These are phyloP conservation scores for Lepidochitona cinerea DNA, from an alignment of 2,888 invertebrate genomes.

Conservation along the genomic window DNA sequence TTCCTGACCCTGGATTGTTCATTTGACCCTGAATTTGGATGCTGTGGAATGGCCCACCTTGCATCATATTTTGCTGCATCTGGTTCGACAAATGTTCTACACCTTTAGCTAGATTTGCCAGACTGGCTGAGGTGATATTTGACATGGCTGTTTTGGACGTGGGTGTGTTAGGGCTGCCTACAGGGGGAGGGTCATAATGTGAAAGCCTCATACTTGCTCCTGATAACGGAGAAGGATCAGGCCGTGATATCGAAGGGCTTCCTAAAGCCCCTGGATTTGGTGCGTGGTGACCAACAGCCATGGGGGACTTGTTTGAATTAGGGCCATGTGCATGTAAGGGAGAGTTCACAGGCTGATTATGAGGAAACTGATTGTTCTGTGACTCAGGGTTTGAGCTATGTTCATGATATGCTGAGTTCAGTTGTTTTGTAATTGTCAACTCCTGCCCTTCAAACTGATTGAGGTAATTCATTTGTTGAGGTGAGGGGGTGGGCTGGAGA, in stretches of 20 bases:
- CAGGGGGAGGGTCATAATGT: constrained; percentile 58
- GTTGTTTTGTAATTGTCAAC: constrained; percentile 95
- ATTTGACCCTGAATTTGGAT: constrained; percentile 68
- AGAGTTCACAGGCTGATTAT: constrained; percentile 47
- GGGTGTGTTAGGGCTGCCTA: constrained; percentile 48
- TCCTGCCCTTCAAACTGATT: constrained; percentile 97
- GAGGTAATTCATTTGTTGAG: constrained; percentile 95
- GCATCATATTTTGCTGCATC: constrained; percentile 70
- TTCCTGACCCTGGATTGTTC: constrained; percentile 15
- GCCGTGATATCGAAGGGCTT: constrained; percentile 35
- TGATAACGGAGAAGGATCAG: constrained; percentile 38
- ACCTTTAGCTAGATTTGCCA: constrained; percentile 70
- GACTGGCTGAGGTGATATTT: constrained; percentile 68
- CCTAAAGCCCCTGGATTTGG: constrained; percentile 43
- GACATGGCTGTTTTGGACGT: constrained; percentile 58
- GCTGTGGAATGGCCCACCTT: constrained; percentile 70
- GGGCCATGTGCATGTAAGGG: constrained; percentile 50
- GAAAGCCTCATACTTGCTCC: constrained; percentile 61
- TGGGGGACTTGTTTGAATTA: constrained; percentile 57
- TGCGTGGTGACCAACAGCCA: constrained; percentile 63
- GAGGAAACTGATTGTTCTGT: constrained; percentile 46
- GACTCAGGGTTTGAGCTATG: constrained; percentile 13
- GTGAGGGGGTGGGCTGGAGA: constrained; percentile 87
- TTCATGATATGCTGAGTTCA: constrained; percentile 82
- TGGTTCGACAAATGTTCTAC: constrained; percentile 69